Base-by-base conservation (phyloP, 2,888 invertebrate genomes). In the Ormyrus rosae region DNA sequence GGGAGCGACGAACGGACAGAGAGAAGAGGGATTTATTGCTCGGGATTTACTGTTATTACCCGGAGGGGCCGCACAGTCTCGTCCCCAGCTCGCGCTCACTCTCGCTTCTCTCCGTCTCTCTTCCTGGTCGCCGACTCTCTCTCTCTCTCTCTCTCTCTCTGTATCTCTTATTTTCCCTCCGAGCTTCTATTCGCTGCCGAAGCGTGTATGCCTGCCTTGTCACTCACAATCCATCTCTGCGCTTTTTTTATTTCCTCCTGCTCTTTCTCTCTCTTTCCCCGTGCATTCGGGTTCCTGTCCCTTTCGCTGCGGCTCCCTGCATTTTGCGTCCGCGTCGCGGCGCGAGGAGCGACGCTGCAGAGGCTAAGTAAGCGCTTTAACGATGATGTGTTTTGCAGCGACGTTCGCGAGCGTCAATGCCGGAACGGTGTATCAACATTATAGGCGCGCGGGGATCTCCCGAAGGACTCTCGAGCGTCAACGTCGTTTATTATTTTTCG, bases 1-100 rank as follows among this genome's bases (percentile, higher is more conserved):
- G 71, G 65, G 71, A 78, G 78, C 65, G 68, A 64, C 60, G 72
- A 65, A 79, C 82, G 81, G 83, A 75, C 82, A 83, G 80, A 83
- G 81, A 81, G 82, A 81, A 83, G 86, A 85, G 87, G 88, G 87
- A 89, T 89, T 89, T 90, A 90, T 89, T 87, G 86, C 88, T 84
- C 81, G 86, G 88, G 87, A 90, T 90, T 90, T 90, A 90, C 89
- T 89, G 90, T 90, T 90, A 90, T 89, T 89, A 89, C 88, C 87
- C 86, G 84, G 84, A 86, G 87, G 88, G 74, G 64, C 70, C 69
- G 58, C 58, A 67, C 45, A 51, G 61, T 72, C 72, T 78, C 65
- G 71, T 60, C 73, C 65, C 73, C 64, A 63, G 6, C 71, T 65
- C 73, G 8, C 51, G 64, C 65, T 74, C 65, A 13, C n/a, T 60